These are phyloP conservation scores for Colletes latitarsis DNA, from an alignment of 1,140 invertebrate species.

Conservation along the genomic window DNA sequence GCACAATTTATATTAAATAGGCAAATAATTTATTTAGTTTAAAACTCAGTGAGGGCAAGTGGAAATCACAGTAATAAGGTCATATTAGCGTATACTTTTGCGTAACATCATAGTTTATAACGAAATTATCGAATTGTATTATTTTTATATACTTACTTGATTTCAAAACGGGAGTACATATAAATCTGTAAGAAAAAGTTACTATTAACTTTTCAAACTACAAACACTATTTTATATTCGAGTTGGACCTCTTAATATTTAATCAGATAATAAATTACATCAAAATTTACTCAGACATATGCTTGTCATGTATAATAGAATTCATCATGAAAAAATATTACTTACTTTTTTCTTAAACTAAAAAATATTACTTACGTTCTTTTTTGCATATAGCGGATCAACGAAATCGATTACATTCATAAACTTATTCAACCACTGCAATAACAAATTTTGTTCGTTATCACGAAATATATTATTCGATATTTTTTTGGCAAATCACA, in stretches of 20 bases:
- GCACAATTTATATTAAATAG: background rate
- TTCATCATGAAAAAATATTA: conserved; percentile 53
- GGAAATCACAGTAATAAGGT: conserved; percentile 54
- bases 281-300: conserved; percentile 72
- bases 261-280: conserved; percentile 63
- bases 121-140: background rate
- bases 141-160: conserved; percentile 1
- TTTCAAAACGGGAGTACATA: too few species aligned
- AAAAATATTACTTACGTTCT: background rate
- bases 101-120: conserved; percentile 60
- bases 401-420: too few species aligned
- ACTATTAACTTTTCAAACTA: conserved; percentile 1
- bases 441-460: conserved; percentile 7
- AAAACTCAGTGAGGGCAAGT: conserved; percentile 72
- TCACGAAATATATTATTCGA: background rate
- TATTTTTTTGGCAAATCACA: background rate
- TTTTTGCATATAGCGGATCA: background rate
- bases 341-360: conserved; percentile 5
- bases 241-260: background rate
- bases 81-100: conserved; percentile 70
- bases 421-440: background rate
- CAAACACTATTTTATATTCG: background rate
- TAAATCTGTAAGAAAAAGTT: background rate
- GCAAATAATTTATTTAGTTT: background rate
- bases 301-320: conserved; percentile 61